Evolutionary conservation across 2,888 invertebrate species (phyloP).

Genomic region (Volucella zonaria): DNA sequence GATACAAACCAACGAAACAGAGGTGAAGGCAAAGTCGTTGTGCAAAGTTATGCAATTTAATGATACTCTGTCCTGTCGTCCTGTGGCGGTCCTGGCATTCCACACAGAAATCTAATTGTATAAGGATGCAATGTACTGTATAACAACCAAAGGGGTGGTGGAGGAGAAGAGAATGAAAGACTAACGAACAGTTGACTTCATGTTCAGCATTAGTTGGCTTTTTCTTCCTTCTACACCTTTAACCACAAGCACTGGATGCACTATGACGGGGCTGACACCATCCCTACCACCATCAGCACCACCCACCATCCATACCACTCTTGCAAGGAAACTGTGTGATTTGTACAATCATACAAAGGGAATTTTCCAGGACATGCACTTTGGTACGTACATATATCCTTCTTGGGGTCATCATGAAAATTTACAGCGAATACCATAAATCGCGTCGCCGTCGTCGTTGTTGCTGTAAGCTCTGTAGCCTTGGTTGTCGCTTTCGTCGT

Average conservation of each 20-base stretch:
- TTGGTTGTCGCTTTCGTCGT: constrained; percentile 8
- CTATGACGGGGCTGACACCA: too few species aligned
- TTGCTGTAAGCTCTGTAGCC: not conserved
- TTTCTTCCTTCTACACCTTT: constrained; percentile 16
- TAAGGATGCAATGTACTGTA: constrained; percentile 34
- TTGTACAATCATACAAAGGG: constrained; percentile 69
- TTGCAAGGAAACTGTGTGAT: constrained; percentile 63
- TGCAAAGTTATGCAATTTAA: constrained; percentile 72
- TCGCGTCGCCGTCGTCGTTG: constrained; percentile 48
- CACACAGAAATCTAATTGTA: constrained; percentile 64
- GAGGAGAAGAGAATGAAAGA: not conserved
- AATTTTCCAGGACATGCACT: constrained; percentile 61
- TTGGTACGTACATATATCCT: constrained; percentile 21
- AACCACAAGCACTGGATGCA: not conserved
- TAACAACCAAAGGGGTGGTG: not conserved
- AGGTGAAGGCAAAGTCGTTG: constrained; percentile 38
- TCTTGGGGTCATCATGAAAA: constrained; percentile 71
- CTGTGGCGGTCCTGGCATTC: constrained; percentile 48
- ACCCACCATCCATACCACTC: not conserved
- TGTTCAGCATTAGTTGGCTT: constrained; percentile 58
- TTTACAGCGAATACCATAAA: constrained; percentile 66
- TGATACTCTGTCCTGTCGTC: constrained; percentile 61
- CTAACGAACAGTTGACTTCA: constrained; percentile 61
- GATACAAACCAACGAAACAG: not conserved
- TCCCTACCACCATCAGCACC: not conserved